phyloP scores from a whole-genome alignment of 2,797 vertebrate species.

The Neosilurus mollespiculum region DNA sequence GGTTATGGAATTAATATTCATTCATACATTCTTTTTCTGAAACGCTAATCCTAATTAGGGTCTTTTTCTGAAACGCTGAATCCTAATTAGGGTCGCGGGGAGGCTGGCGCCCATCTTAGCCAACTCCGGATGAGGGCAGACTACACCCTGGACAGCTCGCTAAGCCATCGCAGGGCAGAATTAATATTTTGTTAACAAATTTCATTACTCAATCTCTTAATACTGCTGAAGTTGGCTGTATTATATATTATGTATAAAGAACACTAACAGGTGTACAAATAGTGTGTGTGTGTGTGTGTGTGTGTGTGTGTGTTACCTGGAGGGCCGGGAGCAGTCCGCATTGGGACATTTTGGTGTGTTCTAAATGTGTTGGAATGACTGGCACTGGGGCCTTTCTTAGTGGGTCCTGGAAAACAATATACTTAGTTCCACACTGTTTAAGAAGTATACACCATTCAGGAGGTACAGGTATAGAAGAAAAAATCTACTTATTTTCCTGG shows the following conservation, averaged over 20 bases:
- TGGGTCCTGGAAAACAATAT: constrained; percentile 79
- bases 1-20: not conserved
- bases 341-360: constrained; percentile 77
- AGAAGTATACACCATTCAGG: not conserved
- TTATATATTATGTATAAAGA: not conserved
- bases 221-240: not conserved
- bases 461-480: not conserved
- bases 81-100: no score
- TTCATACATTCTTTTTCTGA: no score
- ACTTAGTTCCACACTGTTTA: not conserved
- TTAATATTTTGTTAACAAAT: not conserved
- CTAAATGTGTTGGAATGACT: constrained; percentile 58
- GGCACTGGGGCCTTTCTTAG: constrained; percentile 75
- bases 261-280: not conserved
- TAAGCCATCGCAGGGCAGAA: no score
- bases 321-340: constrained; percentile 87
- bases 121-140: no score
- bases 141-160: no score
- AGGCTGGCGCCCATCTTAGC: no score
- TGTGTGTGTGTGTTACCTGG: constrained; percentile 76
- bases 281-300: not conserved
- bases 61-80: no score
- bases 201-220: not conserved
- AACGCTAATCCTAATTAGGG: no score
- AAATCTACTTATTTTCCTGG: not conserved